A percentile compares a stretch with the other conserved stretches of the same genome.
These are phyloP conservation scores for Eulemur rubriventer DNA, from an alignment of 2,797 vertebrate species.

Conservation along the genomic window DNA sequence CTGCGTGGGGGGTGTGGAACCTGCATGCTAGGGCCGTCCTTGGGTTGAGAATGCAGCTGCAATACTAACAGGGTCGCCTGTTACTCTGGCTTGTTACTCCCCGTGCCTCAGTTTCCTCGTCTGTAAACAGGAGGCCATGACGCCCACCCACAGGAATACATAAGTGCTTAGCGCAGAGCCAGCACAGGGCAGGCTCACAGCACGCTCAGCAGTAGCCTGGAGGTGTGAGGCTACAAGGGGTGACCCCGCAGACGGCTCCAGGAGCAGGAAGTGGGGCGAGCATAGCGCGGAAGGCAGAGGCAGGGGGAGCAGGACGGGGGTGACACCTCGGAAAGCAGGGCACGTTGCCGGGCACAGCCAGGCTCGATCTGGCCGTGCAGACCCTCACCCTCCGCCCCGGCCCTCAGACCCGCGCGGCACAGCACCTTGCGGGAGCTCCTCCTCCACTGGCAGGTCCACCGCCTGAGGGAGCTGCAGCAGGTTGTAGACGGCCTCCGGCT, in stretches of 20 bases:
- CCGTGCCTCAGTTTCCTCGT: neutral
- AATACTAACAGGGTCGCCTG: fast-evolving
- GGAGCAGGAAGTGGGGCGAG: neutral
- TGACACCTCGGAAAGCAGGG: fast-evolving
- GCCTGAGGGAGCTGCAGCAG: constrained; percentile 66
- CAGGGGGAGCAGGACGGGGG: fast-evolving
- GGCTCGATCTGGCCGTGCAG: fast-evolving
- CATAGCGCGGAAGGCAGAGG: neutral
- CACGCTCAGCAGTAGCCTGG: neutral
- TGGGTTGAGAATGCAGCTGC: neutral
- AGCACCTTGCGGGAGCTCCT: constrained; percentile 72
- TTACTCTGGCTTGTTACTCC: fast-evolving
- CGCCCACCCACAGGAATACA: fast-evolving
- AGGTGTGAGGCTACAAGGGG: neutral
- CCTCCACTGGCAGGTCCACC: neutral
- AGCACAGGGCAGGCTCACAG: fast-evolving
- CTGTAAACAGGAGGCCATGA: fast-evolving
- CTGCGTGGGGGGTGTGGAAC: fast-evolving
- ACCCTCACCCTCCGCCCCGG: fast-evolving
- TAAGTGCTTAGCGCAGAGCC: fast-evolving
- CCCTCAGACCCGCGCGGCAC: neutral
- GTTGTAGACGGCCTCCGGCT: constrained; percentile 63
- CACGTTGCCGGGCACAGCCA: fast-evolving
- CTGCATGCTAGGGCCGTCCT: neutral
- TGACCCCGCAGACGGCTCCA: fast-evolving